phyloP scores from a whole-genome alignment of 2,113 vertebrate species.

The Ptilorrhoa leucosticta region DNA sequence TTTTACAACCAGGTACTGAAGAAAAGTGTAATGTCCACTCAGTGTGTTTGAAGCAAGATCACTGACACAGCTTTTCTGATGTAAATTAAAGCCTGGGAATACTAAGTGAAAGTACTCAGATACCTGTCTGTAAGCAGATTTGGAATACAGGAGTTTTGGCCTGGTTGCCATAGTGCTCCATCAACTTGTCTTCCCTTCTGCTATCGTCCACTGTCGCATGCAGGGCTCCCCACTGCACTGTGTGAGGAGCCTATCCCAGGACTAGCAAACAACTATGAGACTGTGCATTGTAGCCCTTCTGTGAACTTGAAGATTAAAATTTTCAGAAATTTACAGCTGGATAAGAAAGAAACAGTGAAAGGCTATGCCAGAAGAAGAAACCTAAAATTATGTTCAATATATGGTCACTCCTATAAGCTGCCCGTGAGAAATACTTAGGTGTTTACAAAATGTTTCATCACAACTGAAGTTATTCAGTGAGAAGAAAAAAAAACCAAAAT shows the following conservation, averaged over 20 bases:
- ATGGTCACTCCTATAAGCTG: not conserved
- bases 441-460: not conserved
- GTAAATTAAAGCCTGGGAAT: not conserved
- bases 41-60: not conserved
- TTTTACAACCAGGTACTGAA: not conserved
- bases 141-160: not conserved
- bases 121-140: not conserved
- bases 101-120: not conserved
- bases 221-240: not conserved
- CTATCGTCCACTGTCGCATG: too few species aligned
- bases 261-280: not conserved
- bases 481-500: not conserved
- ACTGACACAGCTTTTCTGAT: not conserved
- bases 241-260: not conserved
- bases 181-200: not conserved
- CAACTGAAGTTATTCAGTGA: not conserved
- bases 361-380: not conserved
- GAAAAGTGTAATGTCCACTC: not conserved
- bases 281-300: not conserved
- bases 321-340: not conserved
- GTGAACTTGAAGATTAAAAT: not conserved
- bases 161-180: fast-evolving
- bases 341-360: not conserved
- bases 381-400: not conserved
- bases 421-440: not conserved